Base-by-base conservation (phyloP, 2,888 invertebrate genomes). In the Incurvaria masculella region DNA sequence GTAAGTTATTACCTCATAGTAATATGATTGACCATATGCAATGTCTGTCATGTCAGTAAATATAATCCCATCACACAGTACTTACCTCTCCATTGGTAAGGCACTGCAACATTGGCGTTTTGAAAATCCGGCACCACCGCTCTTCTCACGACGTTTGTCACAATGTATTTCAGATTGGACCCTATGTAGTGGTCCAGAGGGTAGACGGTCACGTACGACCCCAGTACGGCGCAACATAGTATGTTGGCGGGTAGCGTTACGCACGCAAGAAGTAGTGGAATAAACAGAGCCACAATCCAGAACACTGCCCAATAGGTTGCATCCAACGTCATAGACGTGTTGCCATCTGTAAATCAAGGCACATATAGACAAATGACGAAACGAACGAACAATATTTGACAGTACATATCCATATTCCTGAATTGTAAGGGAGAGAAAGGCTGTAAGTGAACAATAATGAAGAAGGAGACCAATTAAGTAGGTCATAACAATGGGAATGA, bases 221-320 rank as follows among this genome's bases (percentile, higher is more conserved):
- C 88, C 23, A 89, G 64, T 14, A 88, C 60, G 2, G 82, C 75
- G 55, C 85, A 84, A 47, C 82, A 81, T 2, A 88, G 54, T n/a
- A 87, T 81, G 59, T 84, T 84, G 1, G 83, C 80, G 52, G 73
- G 59, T 54, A 75, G 71, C 1, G 81, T 76, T 45, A 80, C 68
- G 1, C 78, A 65, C 1, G 81, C 64, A 2, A 84, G 61, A 4
- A 80, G 43, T 4, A 84, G 55, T 0, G 81, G 68, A 1, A 81
- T 62, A 8, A 81, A 46, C 0, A 85, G 50, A 53, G 80, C 70
- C 17, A 83, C 68, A 40, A 78, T 61, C 1, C 73, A 50, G 61
- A 87, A 87, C 10, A 83, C 58, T 2, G 78, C 57, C 85, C 88
- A 89, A 65, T 84, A 91, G 56, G 83, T 83, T 4, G 80, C 56